Evolutionary conservation across 2,113 vertebrate species (phyloP).

Genomic region (Gambusia holbrooki): DNA sequence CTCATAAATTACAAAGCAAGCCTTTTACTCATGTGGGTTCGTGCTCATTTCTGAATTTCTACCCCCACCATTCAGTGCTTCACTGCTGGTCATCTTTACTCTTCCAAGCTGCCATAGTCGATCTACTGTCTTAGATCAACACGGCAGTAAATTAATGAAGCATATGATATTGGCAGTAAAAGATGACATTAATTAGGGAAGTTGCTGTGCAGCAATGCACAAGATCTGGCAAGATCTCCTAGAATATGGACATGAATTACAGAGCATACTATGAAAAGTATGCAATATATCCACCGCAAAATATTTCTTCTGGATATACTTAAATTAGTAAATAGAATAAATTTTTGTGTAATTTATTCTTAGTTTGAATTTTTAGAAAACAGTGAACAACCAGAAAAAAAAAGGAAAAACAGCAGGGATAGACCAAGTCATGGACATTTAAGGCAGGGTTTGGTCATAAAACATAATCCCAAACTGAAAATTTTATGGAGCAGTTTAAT

Average conservation of each 20-base stretch:
- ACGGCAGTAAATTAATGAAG: constrained; percentile 5
- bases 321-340: background rate
- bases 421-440: too few relatives aligned
- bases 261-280: background rate
- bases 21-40: constrained; percentile 1
- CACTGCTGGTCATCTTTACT: background rate
- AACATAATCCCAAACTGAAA: too few relatives aligned
- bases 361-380: too few relatives aligned
- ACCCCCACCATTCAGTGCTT: background rate
- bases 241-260: background rate
- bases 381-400: too few relatives aligned
- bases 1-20: constrained; percentile 14
- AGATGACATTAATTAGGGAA: constrained; percentile 1
- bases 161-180: background rate
- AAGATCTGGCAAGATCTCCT: background rate
- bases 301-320: background rate
- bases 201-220: background rate
- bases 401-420: too few relatives aligned
- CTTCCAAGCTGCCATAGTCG: constrained; percentile 9
- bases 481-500: background rate
- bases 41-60: constrained; percentile 5
- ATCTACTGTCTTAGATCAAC: constrained; percentile 10
- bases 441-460: too few relatives aligned
- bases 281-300: background rate
- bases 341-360: background rate